phyloP scores from a whole-genome alignment of 2,113 vertebrate species.

The Acrocephalus kingi region DNA sequence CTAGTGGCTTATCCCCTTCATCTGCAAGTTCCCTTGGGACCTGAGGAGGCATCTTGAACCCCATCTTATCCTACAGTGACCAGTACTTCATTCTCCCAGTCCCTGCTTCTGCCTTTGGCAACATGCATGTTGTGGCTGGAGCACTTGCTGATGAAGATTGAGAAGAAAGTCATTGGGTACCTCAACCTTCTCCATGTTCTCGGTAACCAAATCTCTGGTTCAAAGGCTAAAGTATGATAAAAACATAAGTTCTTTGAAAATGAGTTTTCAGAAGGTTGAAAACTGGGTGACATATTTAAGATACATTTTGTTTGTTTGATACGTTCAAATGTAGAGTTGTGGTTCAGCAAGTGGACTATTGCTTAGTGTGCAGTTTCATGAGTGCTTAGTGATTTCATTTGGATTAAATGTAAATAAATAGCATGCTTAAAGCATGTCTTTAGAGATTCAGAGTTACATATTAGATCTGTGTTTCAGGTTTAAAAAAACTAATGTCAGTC shows the following conservation, averaged over 20 bases:
- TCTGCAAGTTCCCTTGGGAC: fast-evolving
- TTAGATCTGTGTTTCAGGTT: not conserved
- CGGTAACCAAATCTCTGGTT: not conserved
- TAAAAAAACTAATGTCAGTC: not conserved
- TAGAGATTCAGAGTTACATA: not conserved
- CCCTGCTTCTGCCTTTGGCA: not conserved
- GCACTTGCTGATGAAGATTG: not conserved
- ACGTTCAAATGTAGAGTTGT: not conserved
- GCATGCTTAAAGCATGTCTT: not conserved
- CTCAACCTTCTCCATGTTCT: not conserved
- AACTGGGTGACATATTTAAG: not conserved
- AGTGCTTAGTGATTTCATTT: not conserved
- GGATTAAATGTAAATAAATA: not conserved
- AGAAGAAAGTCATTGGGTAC: not conserved
- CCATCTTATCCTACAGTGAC: not conserved
- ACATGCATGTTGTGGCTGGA: not conserved
- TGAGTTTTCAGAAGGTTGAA: not conserved
- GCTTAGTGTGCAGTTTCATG: not conserved
- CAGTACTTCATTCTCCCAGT: not conserved
- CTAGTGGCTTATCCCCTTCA: not conserved
- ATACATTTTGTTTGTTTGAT: not conserved
- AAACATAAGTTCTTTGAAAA: not conserved
- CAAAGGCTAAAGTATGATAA: not conserved
- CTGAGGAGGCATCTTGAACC: not conserved
- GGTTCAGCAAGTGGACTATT: not conserved